Conservation (phyloP, 2,888 invertebrate genomes). For the Caenorhabditis sp. region DNA sequence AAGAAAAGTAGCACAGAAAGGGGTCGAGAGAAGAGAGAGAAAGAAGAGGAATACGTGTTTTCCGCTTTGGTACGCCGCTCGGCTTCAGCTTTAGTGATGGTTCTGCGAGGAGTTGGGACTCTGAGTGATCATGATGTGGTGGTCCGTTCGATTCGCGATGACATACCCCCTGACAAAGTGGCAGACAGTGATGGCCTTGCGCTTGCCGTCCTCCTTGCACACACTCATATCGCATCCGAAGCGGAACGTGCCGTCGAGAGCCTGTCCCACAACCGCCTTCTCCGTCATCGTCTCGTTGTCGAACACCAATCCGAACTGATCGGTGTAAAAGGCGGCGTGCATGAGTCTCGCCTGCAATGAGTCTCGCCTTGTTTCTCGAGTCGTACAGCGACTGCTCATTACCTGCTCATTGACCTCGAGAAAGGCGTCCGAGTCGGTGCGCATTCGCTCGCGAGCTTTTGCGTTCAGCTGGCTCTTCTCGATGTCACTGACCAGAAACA, state of each 20-base stretch:
- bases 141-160: neutral
- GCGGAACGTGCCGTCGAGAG: conserved; percentile 8
- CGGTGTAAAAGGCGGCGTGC: conserved; percentile 17
- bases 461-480: conserved; percentile 1
- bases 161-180: conserved; percentile 19
- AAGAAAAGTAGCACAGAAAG: no score
- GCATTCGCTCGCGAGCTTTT: conserved; percentile 1
- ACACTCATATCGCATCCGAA: conserved; percentile 28
- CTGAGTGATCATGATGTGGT: no score
- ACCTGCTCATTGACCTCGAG: conserved; percentile 10
- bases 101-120: conserved; percentile 11
- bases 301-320: conserved; percentile 22
- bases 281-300: conserved; percentile 8
- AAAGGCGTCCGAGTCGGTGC: neutral
- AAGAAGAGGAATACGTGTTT: neutral
- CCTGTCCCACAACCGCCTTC: conserved; percentile 11
- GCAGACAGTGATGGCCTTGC: conserved; percentile 15
- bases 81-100: conserved; percentile 15
- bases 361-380: no score
- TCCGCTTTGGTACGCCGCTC: neutral
- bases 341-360: conserved; percentile 13
- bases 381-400: no score
- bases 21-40: no score
- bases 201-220: conserved; percentile 8
- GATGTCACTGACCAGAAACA: conserved; percentile 21